Evolutionary conservation across 2,113 vertebrate species (phyloP).

Genomic region (Chaetodon trifascialis): DNA sequence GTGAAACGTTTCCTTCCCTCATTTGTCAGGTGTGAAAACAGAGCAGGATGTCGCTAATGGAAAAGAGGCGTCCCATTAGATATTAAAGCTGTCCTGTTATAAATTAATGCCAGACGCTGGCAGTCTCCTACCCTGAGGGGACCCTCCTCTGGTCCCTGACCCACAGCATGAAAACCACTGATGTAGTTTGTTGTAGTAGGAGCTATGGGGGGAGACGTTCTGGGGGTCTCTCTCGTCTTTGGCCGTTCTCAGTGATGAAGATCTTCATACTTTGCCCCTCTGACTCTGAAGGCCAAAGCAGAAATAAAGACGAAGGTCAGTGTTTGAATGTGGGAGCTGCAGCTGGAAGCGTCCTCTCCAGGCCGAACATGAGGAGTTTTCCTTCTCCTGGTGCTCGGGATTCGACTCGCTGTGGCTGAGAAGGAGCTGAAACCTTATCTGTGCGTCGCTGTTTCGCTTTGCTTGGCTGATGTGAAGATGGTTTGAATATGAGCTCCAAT

Average conservation of each 20-base stretch:
- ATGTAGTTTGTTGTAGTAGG: background rate
- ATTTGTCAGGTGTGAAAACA: conserved; percentile 50
- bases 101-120: background rate
- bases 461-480: background rate
- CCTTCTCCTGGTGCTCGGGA: rapidly evolving
- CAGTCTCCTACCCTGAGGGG: background rate
- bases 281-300: conserved; percentile 15
- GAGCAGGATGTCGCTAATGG: conserved; percentile 41
- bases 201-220: background rate
- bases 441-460: background rate
- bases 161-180: background rate
- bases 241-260: conserved; percentile 46
- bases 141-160: background rate
- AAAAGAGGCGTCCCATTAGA: conserved; percentile 43
- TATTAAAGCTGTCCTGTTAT: too few relatives aligned
- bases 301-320: conserved; percentile 31
- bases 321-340: background rate
- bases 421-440: background rate
- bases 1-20: too few relatives aligned
- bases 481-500: background rate
- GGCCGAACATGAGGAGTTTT: background rate
- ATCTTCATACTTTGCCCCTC: conserved; percentile 8
- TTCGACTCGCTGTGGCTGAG: background rate
- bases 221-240: conserved; percentile 29
- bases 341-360: background rate